Conservation (phyloP, 92 coral and sea anemone species). For the Paragorgia papillata region DNA sequence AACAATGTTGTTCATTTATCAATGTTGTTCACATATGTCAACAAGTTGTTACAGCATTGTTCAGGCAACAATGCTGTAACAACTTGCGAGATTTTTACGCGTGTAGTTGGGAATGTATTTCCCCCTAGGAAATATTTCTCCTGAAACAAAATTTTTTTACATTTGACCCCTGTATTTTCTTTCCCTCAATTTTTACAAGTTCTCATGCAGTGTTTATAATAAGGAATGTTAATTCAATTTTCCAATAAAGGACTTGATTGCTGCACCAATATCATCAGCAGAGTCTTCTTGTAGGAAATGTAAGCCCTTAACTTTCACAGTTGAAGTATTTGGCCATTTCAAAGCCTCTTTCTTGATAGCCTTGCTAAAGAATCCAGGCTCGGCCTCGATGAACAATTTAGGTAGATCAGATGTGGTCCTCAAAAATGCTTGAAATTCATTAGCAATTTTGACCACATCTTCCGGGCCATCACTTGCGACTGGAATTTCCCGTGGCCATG, state of each 20-base stretch:
- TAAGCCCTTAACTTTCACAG: slow-evolving; percentile 23
- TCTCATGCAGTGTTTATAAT: too few relatives aligned
- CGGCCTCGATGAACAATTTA: slow-evolving; percentile 47
- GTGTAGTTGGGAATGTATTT: too few relatives aligned
- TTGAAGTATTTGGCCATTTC: slow-evolving; percentile 37
- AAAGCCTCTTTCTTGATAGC: slow-evolving; percentile 6
- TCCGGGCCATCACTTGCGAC: slow-evolving; percentile 37
- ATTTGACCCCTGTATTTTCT: too few relatives aligned
- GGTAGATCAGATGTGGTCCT: slow-evolving; percentile 20
- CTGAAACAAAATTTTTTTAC: too few relatives aligned
- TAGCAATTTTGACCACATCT: slow-evolving; percentile 24
- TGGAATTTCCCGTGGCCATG: slow-evolving; percentile 42
- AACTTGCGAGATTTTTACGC: too few relatives aligned
- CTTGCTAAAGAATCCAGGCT: slow-evolving; percentile 40
- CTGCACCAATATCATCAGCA: slow-evolving; percentile 38
- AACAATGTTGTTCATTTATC: too few relatives aligned
- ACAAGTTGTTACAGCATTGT: too few relatives aligned
- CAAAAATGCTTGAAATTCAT: slow-evolving; percentile 18
- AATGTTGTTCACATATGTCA: too few relatives aligned
- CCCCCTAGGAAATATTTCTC: too few relatives aligned
- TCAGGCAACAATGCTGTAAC: too few relatives aligned
- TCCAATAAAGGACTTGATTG: slow-evolving; percentile 23
- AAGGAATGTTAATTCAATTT: background rate
- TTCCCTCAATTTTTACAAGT: too few relatives aligned
- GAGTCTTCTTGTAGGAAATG: slow-evolving; percentile 55